Evolutionary conservation across 2,888 invertebrate species (phyloP).

Genomic region (Campopleginae sp.): DNA sequence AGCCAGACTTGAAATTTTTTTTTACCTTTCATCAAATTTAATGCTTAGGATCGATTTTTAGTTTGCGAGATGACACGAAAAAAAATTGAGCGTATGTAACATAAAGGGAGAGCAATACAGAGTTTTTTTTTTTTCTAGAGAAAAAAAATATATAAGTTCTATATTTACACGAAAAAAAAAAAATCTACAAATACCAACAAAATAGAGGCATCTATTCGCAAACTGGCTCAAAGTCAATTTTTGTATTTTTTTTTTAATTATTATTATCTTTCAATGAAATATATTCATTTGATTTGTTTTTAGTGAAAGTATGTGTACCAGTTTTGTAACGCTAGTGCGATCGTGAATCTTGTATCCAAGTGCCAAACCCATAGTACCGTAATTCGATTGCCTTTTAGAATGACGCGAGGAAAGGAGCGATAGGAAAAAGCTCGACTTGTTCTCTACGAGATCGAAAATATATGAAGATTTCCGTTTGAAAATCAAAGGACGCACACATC

Average conservation of each 20-base stretch:
- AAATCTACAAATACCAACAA: conserved; percentile 60
- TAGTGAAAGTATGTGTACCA: conserved; percentile 65
- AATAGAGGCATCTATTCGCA: conserved; percentile 59
- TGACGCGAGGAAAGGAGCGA: conserved; percentile 21
- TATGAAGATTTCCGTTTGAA: conserved; percentile 14
- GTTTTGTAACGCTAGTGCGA: conserved; percentile 77
- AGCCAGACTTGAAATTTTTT: conserved; percentile 31
- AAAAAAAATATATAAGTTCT: conserved; percentile 51
- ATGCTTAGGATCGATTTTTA: conserved; percentile 23
- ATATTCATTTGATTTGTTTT: conserved; percentile 53
- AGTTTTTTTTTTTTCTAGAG: conserved; percentile 32
- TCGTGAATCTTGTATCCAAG: conserved; percentile 79
- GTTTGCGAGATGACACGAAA: conserved; percentile 42
- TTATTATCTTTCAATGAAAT: conserved; percentile 8
- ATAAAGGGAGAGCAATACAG: conserved; percentile 64
- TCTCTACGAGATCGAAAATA: conserved; percentile 24
- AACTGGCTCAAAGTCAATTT: conserved; percentile 58
- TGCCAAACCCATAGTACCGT: conserved; percentile 82
- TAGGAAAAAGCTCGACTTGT: conserved; percentile 1
- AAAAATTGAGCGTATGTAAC: conserved; percentile 62
- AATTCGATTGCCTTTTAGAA: conserved; percentile 73
- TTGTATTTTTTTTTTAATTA: conserved; percentile 26
- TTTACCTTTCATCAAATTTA: neutral
- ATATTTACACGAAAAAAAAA: neutral
- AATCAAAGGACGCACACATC: neutral